Evolutionary conservation across 2,113 vertebrate genomes (phyloP).

Genomic region (Hepsetus odoe): DNA sequence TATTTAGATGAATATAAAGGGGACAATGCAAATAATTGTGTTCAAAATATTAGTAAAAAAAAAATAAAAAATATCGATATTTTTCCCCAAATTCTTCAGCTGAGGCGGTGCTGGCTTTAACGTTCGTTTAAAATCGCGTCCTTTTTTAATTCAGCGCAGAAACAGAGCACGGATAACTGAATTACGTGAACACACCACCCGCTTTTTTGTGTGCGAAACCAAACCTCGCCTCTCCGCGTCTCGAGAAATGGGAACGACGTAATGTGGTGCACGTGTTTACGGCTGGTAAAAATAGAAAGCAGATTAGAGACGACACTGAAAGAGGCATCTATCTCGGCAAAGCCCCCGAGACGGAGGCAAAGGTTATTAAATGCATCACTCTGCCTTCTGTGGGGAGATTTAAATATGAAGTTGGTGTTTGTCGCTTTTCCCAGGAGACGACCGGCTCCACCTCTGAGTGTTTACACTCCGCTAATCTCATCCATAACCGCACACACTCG

Average conservation of each 20-base stretch:
- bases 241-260: background rate
- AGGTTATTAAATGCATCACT: conserved; percentile 80
- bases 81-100: background rate
- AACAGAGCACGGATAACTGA: background rate
- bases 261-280: conserved; percentile 69
- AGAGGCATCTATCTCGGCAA: conserved; percentile 69
- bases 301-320: conserved; percentile 69
- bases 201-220: background rate
- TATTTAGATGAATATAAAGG: too few species aligned
- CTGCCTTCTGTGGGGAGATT: conserved; percentile 69
- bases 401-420: conserved; percentile 70
- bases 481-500: conserved; percentile 57
- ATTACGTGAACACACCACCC: background rate
- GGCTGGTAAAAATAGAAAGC: conserved; percentile 71
- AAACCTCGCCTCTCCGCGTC: background rate
- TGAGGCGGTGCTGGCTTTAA: background rate
- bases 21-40: too few species aligned
- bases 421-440: conserved; percentile 62
- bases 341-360: conserved; percentile 70
- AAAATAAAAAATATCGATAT: too few species aligned
- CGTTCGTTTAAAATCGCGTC: background rate
- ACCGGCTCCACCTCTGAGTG: conserved; percentile 61
- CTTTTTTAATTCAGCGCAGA: background rate
- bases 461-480: conserved; percentile 58
- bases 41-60: too few species aligned